Evolutionary conservation across 2,797 vertebrate genomes (phyloP).

Genomic region (Schizopygopsis malacanthus): DNA sequence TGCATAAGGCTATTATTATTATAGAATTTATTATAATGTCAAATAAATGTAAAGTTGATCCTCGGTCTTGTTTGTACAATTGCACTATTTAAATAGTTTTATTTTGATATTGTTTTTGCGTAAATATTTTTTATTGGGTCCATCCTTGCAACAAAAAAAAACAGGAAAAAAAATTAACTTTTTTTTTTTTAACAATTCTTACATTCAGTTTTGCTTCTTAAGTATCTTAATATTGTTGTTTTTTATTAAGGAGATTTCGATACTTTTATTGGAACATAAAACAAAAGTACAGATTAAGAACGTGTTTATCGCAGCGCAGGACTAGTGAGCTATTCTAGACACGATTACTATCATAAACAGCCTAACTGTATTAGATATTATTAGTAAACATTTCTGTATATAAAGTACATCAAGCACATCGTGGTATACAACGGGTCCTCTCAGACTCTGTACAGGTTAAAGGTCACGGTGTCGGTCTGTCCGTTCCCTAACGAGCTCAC

Average conservation of each 20-base stretch:
- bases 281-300: slow-evolving; percentile 1
- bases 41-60: not conserved
- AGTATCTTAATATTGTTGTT: not conserved
- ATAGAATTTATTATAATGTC: not conserved
- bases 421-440: slow-evolving; percentile 38
- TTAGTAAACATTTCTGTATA: slow-evolving; percentile 71
- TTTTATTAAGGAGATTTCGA: not conserved
- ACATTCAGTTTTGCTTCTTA: not conserved
- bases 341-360: slow-evolving; percentile 68
- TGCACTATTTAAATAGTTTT: not conserved
- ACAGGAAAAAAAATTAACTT: not conserved
- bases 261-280: not conserved
- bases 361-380: slow-evolving; percentile 70
- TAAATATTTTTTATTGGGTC: not conserved
- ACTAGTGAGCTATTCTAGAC: slow-evolving; percentile 48
- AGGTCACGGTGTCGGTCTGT: slow-evolving; percentile 9
- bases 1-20: not conserved
- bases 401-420: slow-evolving; percentile 72
- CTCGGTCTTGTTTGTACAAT: not conserved
- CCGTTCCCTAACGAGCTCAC: not conserved
- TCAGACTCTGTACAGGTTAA: slow-evolving; percentile 39
- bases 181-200: too few species aligned
- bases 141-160: not conserved
- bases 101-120: not conserved
- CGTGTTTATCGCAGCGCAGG: not conserved